Conservation (phyloP, 2,113 vertebrate genomes). For the Coregonus clupeaformis region DNA sequence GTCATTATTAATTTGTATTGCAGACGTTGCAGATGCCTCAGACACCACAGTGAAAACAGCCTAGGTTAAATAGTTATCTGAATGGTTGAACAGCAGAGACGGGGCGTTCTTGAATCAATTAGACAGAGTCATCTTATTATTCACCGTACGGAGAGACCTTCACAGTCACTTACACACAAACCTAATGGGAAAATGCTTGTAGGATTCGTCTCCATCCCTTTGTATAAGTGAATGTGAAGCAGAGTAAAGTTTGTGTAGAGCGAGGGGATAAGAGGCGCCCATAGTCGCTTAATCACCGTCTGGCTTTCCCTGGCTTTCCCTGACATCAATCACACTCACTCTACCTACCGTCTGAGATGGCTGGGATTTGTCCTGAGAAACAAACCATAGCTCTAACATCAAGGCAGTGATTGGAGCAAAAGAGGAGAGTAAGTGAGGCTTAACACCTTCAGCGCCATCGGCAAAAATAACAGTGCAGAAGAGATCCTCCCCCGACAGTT, state of each 20-base stretch:
- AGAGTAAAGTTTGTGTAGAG: background rate
- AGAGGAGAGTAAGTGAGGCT: background rate
- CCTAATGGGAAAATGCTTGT: constrained; percentile 11
- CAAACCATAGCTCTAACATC: constrained; percentile 21
- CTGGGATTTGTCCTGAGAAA: constrained; percentile 19
- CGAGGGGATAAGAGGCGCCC: constrained; percentile 26
- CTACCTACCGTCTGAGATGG: background rate
- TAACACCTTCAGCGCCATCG: too few relatives aligned
- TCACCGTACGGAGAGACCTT: background rate
- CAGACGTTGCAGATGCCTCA: background rate
- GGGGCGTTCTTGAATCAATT: constrained; percentile 1
- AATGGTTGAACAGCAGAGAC: background rate
- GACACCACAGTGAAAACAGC: background rate
- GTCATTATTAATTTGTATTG: background rate
- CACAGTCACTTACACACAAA: constrained; percentile 25
- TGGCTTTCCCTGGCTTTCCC: constrained; percentile 24
- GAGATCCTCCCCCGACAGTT: too few relatives aligned
- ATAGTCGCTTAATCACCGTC: constrained; percentile 30
- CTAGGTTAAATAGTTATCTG: background rate
- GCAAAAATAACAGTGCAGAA: too few relatives aligned
- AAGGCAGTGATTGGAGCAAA: background rate
- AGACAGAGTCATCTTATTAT: background rate
- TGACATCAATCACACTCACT: constrained; percentile 27
- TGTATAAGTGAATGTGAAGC: background rate
- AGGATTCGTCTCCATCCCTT: background rate